A percentile compares a stretch with the other conserved stretches of the same genome.
Conservation (phyloP, 2,113 vertebrate species). For the Hippopotamus amphibius region DNA sequence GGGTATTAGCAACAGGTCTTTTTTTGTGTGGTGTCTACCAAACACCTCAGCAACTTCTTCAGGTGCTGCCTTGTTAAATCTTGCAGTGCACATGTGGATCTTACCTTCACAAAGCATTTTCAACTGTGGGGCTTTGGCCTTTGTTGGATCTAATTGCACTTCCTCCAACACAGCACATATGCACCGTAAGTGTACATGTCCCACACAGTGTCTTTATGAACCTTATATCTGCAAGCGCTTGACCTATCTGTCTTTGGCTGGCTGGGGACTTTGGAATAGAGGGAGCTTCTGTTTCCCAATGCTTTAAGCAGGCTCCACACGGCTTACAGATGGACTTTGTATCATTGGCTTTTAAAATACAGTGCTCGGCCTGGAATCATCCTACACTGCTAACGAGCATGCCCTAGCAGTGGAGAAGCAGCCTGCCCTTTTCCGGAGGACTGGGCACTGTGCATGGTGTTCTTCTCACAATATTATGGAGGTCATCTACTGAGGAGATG, state of each 20-base stretch:
- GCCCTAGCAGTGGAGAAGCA: background rate
- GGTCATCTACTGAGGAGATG: background rate
- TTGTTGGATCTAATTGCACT: slow-evolving; percentile 29
- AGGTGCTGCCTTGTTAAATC: background rate
- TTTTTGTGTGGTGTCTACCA: slow-evolving; percentile 23
- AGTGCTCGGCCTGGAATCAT: background rate
- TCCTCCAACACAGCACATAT: background rate
- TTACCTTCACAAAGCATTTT: background rate
- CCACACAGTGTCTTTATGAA: background rate
- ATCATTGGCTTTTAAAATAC: slow-evolving; percentile 16
- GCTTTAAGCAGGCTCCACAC: background rate
- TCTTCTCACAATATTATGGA: background rate
- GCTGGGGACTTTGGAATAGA: slow-evolving; percentile 25
- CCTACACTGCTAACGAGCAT: background rate
- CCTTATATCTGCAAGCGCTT: background rate
- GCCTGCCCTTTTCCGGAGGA: background rate
- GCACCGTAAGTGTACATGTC: background rate
- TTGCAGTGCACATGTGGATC: background rate
- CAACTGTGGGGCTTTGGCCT: background rate
- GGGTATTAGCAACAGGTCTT: slow-evolving; percentile 41
- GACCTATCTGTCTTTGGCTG: slow-evolving; percentile 30
- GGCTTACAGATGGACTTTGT: background rate
- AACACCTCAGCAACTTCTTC: slow-evolving; percentile 9
- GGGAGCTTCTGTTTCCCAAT: background rate
- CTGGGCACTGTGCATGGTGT: background rate